A percentile compares a stretch with the other conserved stretches of the same genome.
phyloP scores from a whole-genome alignment of 1,140 invertebrate species.

The Drosophila takahashii region DNA sequence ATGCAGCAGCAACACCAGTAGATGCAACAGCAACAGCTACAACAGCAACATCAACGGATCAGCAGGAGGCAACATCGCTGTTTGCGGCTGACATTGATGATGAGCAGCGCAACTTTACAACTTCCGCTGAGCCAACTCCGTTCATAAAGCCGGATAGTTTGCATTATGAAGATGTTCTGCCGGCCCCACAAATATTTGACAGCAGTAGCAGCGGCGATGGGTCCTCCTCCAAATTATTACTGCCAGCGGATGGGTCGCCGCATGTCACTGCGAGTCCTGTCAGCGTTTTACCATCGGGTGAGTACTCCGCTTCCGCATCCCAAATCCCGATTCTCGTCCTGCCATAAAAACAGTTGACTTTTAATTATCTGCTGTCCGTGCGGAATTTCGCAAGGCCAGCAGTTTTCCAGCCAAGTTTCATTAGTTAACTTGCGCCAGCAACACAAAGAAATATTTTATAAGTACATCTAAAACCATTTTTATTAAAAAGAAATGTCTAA shows the following conservation, averaged over 20 bases:
- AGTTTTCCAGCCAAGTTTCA: constrained; percentile 42
- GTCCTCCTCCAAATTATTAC: constrained; percentile 69
- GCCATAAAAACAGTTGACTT: constrained; percentile 69
- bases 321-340: constrained; percentile 19
- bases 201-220: constrained; percentile 24
- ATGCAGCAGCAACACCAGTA: constrained; percentile 45
- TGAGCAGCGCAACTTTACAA: constrained; percentile 76
- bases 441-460: background rate
- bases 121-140: constrained; percentile 64
- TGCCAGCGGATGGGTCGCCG: constrained; percentile 54
- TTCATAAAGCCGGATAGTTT: constrained; percentile 69
- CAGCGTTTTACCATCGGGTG: constrained; percentile 69
- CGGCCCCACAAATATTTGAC: constrained; percentile 72
- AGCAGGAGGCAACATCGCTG: constrained; percentile 36
- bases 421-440: constrained; percentile 4
- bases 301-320: constrained; percentile 50
- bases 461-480: background rate
- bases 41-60: constrained; percentile 39
- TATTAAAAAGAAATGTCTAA: too few species aligned
- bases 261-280: constrained; percentile 68
- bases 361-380: constrained; percentile 74
- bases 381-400: constrained; percentile 48
- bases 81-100: constrained; percentile 66
- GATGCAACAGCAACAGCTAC: constrained; percentile 21
- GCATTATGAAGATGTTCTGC: constrained; percentile 80